phyloP scores from a whole-genome alignment of 2,797 vertebrate species.

The Phalloptychus januarius region DNA sequence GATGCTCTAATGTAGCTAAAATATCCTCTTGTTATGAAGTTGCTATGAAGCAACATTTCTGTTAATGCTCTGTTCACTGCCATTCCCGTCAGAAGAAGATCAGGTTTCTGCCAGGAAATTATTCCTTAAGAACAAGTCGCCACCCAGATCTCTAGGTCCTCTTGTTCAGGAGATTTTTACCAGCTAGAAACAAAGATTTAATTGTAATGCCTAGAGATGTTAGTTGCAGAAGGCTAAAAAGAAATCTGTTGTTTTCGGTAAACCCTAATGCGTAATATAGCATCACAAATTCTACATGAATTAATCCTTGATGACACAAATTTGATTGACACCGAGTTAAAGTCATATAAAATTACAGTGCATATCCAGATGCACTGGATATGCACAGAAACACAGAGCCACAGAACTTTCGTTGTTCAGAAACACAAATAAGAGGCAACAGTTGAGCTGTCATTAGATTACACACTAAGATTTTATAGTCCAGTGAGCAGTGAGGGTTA shows the following conservation, averaged over 20 bases:
- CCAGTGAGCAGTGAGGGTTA: conserved; percentile 32
- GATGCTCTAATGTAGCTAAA: background rate
- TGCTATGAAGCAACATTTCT: background rate
- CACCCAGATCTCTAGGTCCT: background rate
- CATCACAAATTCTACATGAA: conserved; percentile 33
- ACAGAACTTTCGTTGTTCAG: background rate
- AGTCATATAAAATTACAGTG: background rate
- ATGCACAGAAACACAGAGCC: no score
- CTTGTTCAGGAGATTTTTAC: conserved; percentile 13
- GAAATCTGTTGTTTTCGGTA: background rate
- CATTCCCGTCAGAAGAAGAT: conserved; percentile 14
- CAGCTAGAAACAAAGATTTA: background rate
- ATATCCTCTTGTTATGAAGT: background rate
- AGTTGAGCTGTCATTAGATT: conserved; percentile 27
- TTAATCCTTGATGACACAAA: conserved; percentile 13
- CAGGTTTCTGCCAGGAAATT: conserved; percentile 22
- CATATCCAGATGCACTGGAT: no score
- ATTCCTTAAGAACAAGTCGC: conserved; percentile 18
- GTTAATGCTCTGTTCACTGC: conserved; percentile 9
- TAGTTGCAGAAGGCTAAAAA: no score
- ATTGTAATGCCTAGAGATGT: background rate
- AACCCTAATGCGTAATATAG: background rate
- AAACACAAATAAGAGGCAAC: conserved; percentile 16
- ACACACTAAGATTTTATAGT: conserved; percentile 27
- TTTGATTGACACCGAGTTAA: background rate